These are phyloP conservation scores for chimpanzee (Pan troglodytes) DNA, from an alignment of 2,113 vertebrate genomes.

Conservation along the genomic window NHGRI_mPanTro3-v2.1_pri NC_072407.2:24966501-24967000, in stretches of 20 bases:
- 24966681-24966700: fast-evolving
- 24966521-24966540: background rate
- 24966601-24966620: background rate
- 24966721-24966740: background rate
- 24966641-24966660: background rate
- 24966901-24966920: background rate
- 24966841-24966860: background rate
- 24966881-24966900: background rate
- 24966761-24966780: background rate
- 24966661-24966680: background rate
- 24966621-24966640: background rate
- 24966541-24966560: background rate
- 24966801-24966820: background rate
- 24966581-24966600: background rate
- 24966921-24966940: no score
- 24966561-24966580: background rate
- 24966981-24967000: no score
- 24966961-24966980: no score
- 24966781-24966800: background rate
- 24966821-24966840: background rate
- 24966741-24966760: background rate
- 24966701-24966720: background rate
- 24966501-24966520: background rate
- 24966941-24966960: no score
- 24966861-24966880: background rate